These are phyloP conservation scores for Scalopus aquaticus DNA, from an alignment of 2,113 vertebrate species.

Conservation along the genomic window DNA sequence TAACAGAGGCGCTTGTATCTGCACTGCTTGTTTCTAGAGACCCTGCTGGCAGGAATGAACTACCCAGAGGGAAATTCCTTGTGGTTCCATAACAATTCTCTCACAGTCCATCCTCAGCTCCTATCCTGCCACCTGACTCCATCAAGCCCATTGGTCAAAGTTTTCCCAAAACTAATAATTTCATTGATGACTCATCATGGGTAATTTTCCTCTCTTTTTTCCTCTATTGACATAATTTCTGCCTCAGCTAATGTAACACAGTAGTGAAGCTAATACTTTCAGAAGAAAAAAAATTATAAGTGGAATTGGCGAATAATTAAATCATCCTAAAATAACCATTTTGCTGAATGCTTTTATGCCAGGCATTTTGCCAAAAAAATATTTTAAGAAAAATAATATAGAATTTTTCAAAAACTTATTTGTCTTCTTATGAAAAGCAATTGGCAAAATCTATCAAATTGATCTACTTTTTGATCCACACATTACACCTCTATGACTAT, in stretches of 20 bases:
- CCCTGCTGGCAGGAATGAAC: not conserved
- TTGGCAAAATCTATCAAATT: constrained; percentile 35
- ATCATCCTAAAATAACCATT: constrained; percentile 59
- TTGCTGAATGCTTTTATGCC: constrained; percentile 43
- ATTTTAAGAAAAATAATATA: constrained; percentile 40
- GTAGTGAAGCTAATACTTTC: constrained; percentile 20
- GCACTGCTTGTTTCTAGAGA: not conserved
- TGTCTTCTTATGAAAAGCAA: constrained; percentile 14
- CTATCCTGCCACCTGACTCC: not conserved
- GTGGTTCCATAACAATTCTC: not conserved
- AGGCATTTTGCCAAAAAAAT: constrained; percentile 31
- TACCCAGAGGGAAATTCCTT: not conserved
- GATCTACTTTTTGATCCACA: constrained; percentile 3
- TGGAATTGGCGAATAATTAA: constrained; percentile 35
- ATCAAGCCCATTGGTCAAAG: not conserved
- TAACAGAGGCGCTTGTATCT: not conserved
- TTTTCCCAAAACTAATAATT: not conserved
- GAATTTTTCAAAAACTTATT: constrained; percentile 21
- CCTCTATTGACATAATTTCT: constrained; percentile 30
- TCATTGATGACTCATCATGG: constrained; percentile 2
- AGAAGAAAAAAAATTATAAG: constrained; percentile 4
- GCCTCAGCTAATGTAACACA: constrained; percentile 27
- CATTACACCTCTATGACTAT: not conserved
- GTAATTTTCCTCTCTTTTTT: not conserved
- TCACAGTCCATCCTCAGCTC: not conserved